Evolutionary conservation across 2,797 vertebrate species (phyloP).

Genomic region (Discoglossus pictus): DNA sequence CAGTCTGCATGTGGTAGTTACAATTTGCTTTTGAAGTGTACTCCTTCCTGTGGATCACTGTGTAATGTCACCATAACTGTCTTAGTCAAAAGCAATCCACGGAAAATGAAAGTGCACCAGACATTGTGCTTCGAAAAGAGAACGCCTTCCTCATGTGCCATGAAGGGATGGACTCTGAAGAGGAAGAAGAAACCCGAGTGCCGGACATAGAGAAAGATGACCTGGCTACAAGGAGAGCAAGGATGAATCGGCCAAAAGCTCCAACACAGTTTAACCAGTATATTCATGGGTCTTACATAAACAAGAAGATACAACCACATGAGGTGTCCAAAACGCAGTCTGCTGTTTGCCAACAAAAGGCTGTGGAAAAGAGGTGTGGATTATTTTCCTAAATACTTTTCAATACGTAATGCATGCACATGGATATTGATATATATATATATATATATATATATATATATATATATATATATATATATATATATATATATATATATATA

Average conservation of each 20-base stretch:
- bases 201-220: constrained; percentile 91
- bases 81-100: constrained; percentile 62
- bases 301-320: constrained; percentile 58
- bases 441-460: no score
- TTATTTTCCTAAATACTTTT: no score
- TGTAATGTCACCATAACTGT: constrained; percentile 59
- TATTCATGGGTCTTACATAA: constrained; percentile 65
- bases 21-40: constrained; percentile 6
- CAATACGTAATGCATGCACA: no score
- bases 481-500: no score
- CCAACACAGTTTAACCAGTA: constrained; percentile 62
- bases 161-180: constrained; percentile 75
- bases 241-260: constrained; percentile 68
- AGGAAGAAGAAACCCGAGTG: constrained; percentile 66
- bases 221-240: constrained; percentile 76
- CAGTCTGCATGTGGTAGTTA: constrained; percentile 11
- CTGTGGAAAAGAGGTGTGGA: constrained; percentile 69
- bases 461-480: no score
- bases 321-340: constrained; percentile 51
- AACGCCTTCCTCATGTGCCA: constrained; percentile 77
- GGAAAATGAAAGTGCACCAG: constrained; percentile 69
- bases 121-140: constrained; percentile 83
- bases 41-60: not conserved
- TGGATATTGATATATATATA: no score
- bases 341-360: constrained; percentile 51